Evolutionary conservation across 2,113 vertebrate genomes (phyloP), one percentile per base, ranked within the genome.

Genomic region (Pluvianellus socialis): DNA sequence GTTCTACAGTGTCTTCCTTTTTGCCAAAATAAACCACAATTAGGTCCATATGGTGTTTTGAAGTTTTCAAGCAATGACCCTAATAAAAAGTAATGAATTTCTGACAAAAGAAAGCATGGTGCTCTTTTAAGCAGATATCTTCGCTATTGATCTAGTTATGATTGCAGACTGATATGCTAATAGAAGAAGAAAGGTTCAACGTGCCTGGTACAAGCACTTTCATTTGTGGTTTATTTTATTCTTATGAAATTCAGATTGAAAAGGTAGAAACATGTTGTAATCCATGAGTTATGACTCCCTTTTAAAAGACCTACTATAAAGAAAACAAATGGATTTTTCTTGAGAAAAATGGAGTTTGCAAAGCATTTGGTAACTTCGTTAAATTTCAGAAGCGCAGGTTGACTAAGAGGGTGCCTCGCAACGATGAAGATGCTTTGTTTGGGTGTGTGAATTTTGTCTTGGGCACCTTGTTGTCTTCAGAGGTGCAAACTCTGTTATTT

Each of bases 21-120:
- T 98, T 98, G 98, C 98, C 98, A 98, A 98, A 98, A 98, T 98
- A 98, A 98, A 98, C 98, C 98, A 98, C 98, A 99, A 98, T 99
- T 98, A 98, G 98, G 97, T 98, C 98, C 98, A 99, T 99, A 98
- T 99, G 98, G 98, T 98, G 98, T 98, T 98, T 98, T 98, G 98
- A 98, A 98, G 98, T 98, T 98, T 98, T 98, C 98, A 96, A 98
- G 98, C 98, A 98, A 98, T 98, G 98, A 98, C 98, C 98, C 98
- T 98, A 99, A 98, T 99, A 98, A 99, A 99, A 99, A 98, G 98
- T 98, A 99, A 98, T 98, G 98, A 98, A 98, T 98, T 98, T 98
- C 98, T 98, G 98, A 98, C 98, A 98, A 97, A 98, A 97, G 98
- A 98, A 98, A 98, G 96, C 98, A 97, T 98, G 96, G 96, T 96